Evolutionary conservation across 2,113 vertebrate species (phyloP).

Genomic region (Calyptommatus sinebrachiatus): DNA sequence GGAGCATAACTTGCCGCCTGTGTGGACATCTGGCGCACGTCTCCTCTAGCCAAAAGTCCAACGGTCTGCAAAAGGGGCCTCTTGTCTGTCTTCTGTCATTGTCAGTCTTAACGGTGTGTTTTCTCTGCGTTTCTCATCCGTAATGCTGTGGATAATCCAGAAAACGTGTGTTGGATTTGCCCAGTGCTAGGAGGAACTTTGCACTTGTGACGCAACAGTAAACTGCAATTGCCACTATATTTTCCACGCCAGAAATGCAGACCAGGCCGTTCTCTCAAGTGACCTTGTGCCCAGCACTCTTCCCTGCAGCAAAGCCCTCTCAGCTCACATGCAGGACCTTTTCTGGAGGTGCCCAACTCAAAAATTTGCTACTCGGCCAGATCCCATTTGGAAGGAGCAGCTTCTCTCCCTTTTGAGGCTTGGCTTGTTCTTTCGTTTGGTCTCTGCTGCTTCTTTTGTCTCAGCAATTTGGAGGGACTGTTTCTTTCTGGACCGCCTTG

Average conservation of each 20-base stretch:
- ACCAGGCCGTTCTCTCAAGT: conserved; percentile 20
- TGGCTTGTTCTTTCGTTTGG: conserved; percentile 12
- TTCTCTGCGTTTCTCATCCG: background rate
- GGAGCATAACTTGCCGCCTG: background rate
- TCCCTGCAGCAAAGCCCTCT: conserved; percentile 36
- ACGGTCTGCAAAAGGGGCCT: conserved; percentile 31
- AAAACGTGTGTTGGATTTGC: conserved; percentile 14
- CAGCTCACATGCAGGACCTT: background rate
- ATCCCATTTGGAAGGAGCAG: background rate
- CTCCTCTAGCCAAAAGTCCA: conserved; percentile 31
- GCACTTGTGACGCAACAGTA: conserved; percentile 38
- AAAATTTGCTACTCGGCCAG: conserved; percentile 34
- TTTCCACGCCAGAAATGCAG: conserved; percentile 10
- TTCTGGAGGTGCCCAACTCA: conserved; percentile 16
- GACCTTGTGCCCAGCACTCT: conserved; percentile 43
- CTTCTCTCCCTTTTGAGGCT: conserved; percentile 22
- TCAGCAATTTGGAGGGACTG: conserved; percentile 39
- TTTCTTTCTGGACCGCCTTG: conserved; percentile 40
- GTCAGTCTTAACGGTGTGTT: conserved; percentile 66
- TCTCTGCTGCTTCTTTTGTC: conserved; percentile 10
- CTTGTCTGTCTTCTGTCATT: conserved; percentile 46
- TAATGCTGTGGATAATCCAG: conserved; percentile 42
- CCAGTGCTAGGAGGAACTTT: conserved; percentile 25
- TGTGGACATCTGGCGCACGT: conserved; percentile 16
- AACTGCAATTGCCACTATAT: too few relatives aligned